Conservation (phyloP, 2,113 vertebrate genomes). For the Ondatra zibethicus region DNA sequence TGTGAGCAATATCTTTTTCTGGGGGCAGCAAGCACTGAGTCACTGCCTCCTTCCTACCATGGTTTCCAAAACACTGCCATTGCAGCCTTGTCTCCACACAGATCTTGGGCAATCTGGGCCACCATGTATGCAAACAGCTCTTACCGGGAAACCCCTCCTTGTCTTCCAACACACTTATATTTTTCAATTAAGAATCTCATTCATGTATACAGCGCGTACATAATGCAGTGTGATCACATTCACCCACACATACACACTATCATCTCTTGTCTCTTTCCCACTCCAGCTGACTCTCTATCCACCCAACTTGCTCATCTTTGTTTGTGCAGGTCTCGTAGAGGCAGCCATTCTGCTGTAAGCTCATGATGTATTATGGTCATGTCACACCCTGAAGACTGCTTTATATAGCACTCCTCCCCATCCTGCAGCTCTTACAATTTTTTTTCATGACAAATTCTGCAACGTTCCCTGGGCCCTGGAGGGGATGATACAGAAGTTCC, state of each 20-base stretch:
- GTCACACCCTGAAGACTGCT: neutral
- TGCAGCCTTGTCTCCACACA: conserved; percentile 70
- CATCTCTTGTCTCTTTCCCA: neutral
- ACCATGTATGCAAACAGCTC: conserved; percentile 32
- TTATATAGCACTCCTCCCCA: neutral
- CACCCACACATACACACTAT: neutral
- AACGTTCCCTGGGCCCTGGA: neutral
- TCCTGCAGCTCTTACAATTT: neutral
- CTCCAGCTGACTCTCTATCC: neutral
- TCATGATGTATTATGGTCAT: neutral
- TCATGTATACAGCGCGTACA: neutral
- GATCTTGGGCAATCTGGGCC: conserved; percentile 34
- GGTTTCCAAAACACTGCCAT: conserved; percentile 82
- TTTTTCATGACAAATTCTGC: neutral
- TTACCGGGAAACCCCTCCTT: conserved; percentile 5
- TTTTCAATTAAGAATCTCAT: neutral
- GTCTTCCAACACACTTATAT: neutral
- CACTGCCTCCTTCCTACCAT: conserved; percentile 75
- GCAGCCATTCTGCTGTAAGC: neutral
- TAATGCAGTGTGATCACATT: neutral
- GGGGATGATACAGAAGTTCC: neutral
- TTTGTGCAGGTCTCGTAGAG: neutral
- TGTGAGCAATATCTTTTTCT: conserved; percentile 71
- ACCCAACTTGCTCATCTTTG: neutral
- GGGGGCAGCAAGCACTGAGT: conserved; percentile 73